Percentiles rank a stretch among this genome's conserved stretches.
These are phyloP conservation scores for Loriculus beryllinus DNA, from an alignment of 2,797 vertebrate genomes.

Conservation along the genomic window DNA sequence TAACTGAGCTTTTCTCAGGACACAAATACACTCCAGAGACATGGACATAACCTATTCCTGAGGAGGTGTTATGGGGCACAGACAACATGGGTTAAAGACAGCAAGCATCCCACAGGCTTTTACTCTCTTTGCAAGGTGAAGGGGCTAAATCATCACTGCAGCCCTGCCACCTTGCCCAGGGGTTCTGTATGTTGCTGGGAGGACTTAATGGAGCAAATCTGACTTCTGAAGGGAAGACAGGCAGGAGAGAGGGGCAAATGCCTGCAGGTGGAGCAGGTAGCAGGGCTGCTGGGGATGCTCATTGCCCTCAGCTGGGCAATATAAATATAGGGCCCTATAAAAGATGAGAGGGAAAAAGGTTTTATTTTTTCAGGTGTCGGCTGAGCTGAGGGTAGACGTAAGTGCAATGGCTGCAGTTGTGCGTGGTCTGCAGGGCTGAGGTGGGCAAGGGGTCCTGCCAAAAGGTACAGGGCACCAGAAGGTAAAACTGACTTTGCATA, in stretches of 20 bases:
- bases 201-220: not conserved
- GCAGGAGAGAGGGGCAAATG: not conserved
- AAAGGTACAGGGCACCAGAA: accelerated
- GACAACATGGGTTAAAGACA: accelerated
- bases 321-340: not conserved
- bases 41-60: accelerated
- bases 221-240: not conserved
- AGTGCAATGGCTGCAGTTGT: accelerated
- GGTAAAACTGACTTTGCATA: not conserved
- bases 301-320: not conserved
- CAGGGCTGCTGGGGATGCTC: not conserved
- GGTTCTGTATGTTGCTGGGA: too few species aligned
- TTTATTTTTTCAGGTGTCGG: accelerated
- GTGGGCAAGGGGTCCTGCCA: accelerated
- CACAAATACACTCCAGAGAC: accelerated
- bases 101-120: accelerated
- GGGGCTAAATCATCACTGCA: accelerated
- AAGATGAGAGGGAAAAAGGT: accelerated
- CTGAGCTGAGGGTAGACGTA: not conserved
- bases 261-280: not conserved
- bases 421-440: accelerated
- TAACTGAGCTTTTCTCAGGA: not conserved
- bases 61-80: accelerated
- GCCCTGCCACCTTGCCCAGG: not conserved
- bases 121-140: accelerated